These are phyloP conservation scores for Colostygia pectinataria DNA, from an alignment of 2,888 invertebrate genomes.

Conservation along the genomic window DNA sequence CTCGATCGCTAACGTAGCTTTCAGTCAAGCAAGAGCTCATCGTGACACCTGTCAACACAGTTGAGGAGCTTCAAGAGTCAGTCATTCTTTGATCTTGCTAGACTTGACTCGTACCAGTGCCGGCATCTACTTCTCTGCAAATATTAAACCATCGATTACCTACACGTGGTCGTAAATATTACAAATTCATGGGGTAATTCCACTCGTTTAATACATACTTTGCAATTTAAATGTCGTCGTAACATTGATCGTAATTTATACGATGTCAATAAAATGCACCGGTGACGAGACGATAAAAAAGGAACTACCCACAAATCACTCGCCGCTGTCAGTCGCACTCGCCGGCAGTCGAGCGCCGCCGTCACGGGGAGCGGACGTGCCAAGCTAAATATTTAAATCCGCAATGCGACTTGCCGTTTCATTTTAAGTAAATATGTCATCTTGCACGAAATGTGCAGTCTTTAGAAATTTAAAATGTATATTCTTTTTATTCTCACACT, in stretches of 20 bases:
- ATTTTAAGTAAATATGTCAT: background rate
- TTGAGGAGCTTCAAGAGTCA: no score
- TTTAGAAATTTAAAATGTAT: background rate
- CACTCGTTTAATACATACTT: conserved; percentile 9
- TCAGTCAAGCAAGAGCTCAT: background rate
- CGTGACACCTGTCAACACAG: no score
- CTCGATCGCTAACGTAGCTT: background rate
- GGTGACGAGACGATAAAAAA: conserved; percentile 20
- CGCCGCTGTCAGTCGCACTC: conserved; percentile 15
- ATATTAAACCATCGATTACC: background rate
- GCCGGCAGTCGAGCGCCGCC: background rate
- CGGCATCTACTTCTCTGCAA: no score
- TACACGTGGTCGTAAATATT: no score
- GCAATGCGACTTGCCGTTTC: conserved; percentile 9
- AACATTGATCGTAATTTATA: conserved; percentile 27
- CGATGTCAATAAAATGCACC: conserved; percentile 37
- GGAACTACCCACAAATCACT: conserved; percentile 24
- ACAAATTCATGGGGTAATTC: conserved; percentile 2
- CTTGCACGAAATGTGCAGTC: conserved; percentile 8
- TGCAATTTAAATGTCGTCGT: conserved; percentile 10
- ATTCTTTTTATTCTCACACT: conserved; percentile 4
- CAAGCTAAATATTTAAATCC: conserved; percentile 7
- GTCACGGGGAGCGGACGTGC: conserved; percentile 1
- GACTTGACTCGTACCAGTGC: no score
- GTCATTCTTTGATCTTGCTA: no score